phyloP scores from a whole-genome alignment of 2,797 vertebrate species.

The Pelobates cultripes region DNA sequence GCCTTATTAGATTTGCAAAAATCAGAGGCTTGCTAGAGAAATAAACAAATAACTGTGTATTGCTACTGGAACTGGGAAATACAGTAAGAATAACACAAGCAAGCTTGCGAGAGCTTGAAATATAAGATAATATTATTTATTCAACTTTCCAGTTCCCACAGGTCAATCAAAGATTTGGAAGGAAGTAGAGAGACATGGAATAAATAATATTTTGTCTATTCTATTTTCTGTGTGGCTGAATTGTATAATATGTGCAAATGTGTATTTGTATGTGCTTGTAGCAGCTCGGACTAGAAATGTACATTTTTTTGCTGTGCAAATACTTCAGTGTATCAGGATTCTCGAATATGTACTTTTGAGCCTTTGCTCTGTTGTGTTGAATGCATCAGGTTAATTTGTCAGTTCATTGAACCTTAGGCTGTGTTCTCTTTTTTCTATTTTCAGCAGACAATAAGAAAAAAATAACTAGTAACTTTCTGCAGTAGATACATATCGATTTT shows the following conservation, averaged over 20 bases:
- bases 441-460: slow-evolving; percentile 29
- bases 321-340: background rate
- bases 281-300: background rate
- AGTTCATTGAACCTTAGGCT: slow-evolving; percentile 46
- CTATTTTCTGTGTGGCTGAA: background rate
- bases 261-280: background rate
- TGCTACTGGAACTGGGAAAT: too few relatives aligned
- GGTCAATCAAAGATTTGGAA: background rate
- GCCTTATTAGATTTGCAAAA: too few relatives aligned
- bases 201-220: background rate
- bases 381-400: slow-evolving; percentile 39
- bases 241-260: background rate
- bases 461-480: slow-evolving; percentile 41
- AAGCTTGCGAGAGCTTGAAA: background rate
- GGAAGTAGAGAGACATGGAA: background rate
- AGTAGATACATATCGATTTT: slow-evolving; percentile 42
- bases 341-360: slow-evolving; percentile 15
- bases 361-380: slow-evolving; percentile 30
- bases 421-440: slow-evolving; percentile 39
- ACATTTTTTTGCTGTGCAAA: background rate
- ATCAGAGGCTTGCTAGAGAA: too few relatives aligned
- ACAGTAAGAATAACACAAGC: too few relatives aligned
- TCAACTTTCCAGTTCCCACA: background rate
- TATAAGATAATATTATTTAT: background rate
- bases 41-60: too few relatives aligned